Evolutionary conservation across 2,113 vertebrate species (phyloP), one percentile per base, ranked within the genome.

Genomic region (Hippoglossus stenolepis): DNA sequence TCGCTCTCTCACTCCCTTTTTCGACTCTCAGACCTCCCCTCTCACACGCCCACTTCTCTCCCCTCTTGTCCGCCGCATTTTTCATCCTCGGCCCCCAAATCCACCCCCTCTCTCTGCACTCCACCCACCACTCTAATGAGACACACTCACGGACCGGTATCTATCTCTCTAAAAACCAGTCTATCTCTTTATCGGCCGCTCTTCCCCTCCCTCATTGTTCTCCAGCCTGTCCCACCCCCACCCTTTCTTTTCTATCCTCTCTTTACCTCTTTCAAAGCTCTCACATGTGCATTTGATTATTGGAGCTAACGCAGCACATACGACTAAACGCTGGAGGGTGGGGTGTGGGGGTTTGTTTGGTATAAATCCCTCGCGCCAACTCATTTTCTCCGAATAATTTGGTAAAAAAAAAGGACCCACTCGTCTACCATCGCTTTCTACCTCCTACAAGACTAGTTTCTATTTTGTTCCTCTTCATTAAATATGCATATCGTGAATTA

Each of bases 221-320:
- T 80, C 73, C 60, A 63, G 76, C 31, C 72, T 75, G 31, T 1
- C 84, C 21, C 21, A 21, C 54, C 54, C 53, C 7, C n/a, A 75
- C 54, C 8, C 54, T 75, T 77, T 82, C 10, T 65, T 65, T 53
- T 72, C 68, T 69, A 18, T 68, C 59, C 70, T 57, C 61, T 72
- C 72, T 71, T 81, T 75, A 65, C 66, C 49, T 79, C 62, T 79
- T 70, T 77, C 65, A 69, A 81, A 79, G 72, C 77, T 83, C 71
- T 74, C 69, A 82, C 92, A 92, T 92, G 86, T 93, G 91, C 87
- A 81, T 77, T 78, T 87, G 74, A 88, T 93, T 91, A 90, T 74
- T 80, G 87, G 73, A 67, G 81, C 87, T 83, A 93, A 91, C 73
- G 63, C 83, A 82, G 77, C 81, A 75, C 78, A 85, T 74, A 68